Evolutionary conservation across 2,113 vertebrate species (phyloP).

Genomic region (Pogonocichla stellata): DNA sequence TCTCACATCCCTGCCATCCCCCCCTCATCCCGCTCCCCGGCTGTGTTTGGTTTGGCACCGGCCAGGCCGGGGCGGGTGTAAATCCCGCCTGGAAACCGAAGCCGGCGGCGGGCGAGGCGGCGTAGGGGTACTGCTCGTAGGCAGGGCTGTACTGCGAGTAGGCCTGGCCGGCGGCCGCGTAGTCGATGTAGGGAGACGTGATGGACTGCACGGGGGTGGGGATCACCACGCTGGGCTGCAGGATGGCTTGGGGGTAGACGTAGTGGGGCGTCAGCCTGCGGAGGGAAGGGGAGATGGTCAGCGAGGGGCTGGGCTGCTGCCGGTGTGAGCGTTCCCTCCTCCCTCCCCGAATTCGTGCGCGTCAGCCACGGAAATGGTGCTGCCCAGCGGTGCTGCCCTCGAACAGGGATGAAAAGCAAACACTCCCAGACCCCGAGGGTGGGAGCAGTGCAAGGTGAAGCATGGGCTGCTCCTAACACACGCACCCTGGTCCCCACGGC

Average conservation of each 20-base stretch:
- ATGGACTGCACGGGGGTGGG: conserved; percentile 83
- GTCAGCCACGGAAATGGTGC: background rate
- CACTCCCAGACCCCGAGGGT: background rate
- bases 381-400: background rate
- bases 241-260: conserved; percentile 87
- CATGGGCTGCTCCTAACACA: background rate
- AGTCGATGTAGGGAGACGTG: conserved; percentile 88
- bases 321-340: too few species aligned
- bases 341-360: fast-evolving
- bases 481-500: fast-evolving
- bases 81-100: conserved; percentile 64
- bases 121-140: conserved; percentile 93
- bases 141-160: conserved; percentile 87
- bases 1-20: background rate
- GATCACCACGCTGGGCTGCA: conserved; percentile 91
- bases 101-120: conserved; percentile 82
- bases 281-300: conserved; percentile 16
- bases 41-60: conserved; percentile 15
- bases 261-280: conserved; percentile 88
- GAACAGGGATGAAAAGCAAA: background rate
- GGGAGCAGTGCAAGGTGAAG: background rate
- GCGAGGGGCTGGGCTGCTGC: background rate
- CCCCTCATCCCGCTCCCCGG: background rate
- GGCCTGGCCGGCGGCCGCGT: conserved; percentile 80
- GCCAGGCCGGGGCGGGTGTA: background rate